A percentile compares a stretch with the other conserved stretches of the same genome.
Conservation (phyloP, 64 coral and sea anemone species). For the Montipora capricornis region DNA sequence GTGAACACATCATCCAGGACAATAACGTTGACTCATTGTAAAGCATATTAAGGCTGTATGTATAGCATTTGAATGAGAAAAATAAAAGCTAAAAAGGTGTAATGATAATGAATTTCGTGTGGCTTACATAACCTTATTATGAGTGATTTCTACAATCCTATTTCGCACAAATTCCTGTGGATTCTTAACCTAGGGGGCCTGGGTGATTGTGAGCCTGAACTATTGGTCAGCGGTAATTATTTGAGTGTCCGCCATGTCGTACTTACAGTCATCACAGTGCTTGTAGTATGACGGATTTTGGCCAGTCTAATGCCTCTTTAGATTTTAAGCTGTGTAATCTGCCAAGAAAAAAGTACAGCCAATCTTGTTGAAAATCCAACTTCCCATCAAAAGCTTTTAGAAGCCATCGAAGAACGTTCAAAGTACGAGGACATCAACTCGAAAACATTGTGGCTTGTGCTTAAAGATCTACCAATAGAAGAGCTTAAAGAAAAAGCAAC, state of each 20-base stretch:
- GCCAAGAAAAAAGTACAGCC: constrained; percentile 8
- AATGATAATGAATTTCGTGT: too few relatives aligned
- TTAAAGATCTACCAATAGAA: background rate
- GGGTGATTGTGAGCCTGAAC: constrained; percentile 63
- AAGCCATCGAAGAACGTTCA: constrained; percentile 43
- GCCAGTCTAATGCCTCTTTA: constrained; percentile 55
- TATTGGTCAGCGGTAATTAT: constrained; percentile 75
- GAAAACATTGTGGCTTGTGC: constrained; percentile 27
- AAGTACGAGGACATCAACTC: constrained; percentile 45
- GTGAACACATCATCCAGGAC: constrained; percentile 73
- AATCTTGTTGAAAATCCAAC: constrained; percentile 5
- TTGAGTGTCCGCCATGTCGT: constrained; percentile 37
- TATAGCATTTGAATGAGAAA: too few relatives aligned
- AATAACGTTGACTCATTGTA: constrained; percentile 54
- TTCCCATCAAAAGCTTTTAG: too few relatives aligned
- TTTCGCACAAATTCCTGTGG: constrained; percentile 62
- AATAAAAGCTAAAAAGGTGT: too few relatives aligned
- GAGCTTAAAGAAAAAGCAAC: constrained; percentile 50
- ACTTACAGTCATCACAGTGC: constrained; percentile 58
- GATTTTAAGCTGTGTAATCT: constrained; percentile 54
- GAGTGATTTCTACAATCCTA: constrained; percentile 45
- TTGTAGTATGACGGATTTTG: constrained; percentile 56
- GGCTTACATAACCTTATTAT: too few relatives aligned
- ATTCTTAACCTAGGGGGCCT: constrained; percentile 60
- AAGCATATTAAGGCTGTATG: background rate